Percentiles rank a stretch among this genome's conserved stretches.
Conservation (phyloP, 1,140 invertebrate genomes). For the Drosophila nigrodunni region DNA sequence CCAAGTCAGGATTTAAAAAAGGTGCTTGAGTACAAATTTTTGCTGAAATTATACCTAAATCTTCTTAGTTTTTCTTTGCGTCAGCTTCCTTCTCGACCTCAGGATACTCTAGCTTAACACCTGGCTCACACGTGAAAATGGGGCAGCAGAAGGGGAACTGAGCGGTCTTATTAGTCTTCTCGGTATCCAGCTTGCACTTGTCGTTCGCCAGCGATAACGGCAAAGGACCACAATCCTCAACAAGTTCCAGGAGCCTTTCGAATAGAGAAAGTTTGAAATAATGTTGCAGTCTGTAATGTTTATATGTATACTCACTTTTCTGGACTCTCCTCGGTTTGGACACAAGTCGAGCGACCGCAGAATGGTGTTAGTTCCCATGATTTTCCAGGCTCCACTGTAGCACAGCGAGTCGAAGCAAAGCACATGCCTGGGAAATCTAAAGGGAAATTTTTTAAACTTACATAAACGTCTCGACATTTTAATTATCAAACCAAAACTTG, state of each 20-base stretch:
- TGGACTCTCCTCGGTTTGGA: conserved; percentile 89
- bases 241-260: conserved; percentile 90
- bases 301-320: conserved; percentile 78
- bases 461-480: not conserved
- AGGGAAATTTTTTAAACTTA: not conserved
- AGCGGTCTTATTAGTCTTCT: conserved; percentile 95
- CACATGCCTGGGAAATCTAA: conserved; percentile 95
- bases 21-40: not conserved
- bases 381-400: conserved; percentile 92
- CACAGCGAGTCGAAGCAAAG: conserved; percentile 94
- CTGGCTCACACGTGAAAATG: conserved; percentile 92
- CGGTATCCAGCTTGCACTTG: conserved; percentile 93
- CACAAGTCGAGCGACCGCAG: conserved; percentile 94
- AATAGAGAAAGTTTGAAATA: not conserved
- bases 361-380: conserved; percentile 94
- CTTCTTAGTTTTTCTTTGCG: conserved; percentile 71
- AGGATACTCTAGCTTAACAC: conserved; percentile 93
- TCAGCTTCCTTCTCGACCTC: conserved; percentile 88
- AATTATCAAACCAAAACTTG: not conserved
- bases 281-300: not conserved
- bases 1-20: not conserved
- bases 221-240: conserved; percentile 94
- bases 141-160: conserved; percentile 94
- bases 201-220: conserved; percentile 92
- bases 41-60: not conserved